Evolutionary conservation across 2,797 vertebrate species (phyloP), one percentile per base, ranked within the genome.

Genomic region (Babyrousa celebensis): DNA sequence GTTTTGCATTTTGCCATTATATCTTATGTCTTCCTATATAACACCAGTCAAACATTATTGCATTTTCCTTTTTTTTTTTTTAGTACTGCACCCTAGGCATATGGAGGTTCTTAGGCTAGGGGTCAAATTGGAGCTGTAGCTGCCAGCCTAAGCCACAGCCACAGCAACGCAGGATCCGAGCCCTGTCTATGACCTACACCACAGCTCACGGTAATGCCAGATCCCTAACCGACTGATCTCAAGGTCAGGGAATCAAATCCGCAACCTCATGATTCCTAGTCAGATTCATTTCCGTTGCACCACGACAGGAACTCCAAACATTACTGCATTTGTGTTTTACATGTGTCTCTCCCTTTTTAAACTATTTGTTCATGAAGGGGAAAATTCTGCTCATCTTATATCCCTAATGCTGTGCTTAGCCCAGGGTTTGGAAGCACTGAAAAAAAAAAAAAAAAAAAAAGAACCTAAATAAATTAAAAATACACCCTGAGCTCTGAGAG

Each of bases 321-420:
- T 88, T 23, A 87, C 32, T 68, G 25, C n/a, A n/a, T 80, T 93
- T 79, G 21, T 65, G 27, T 79, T 80, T 95, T 82, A 25, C 20
- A 10, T 17, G 8, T n/a, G 16, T 60, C 40, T 89, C 48, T 86
- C 10, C 21, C 23, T 60, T 63, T 18, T 77, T 80, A 77, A 27
- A 25, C 17, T 72, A 18, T 92, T 40, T 92, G 17, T 6, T 92
- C 58, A 75, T 83, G 63, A 43, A 17, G 78, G 29, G 68, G 93
- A 5, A 15, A 48, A 58, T 68, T 75, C 84, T 91, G 29, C 17
- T 93, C 27, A 78, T 91, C 48, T 54, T 68, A 62, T n/a, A 72
- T 71, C 40, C 11, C 56, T 93, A 18, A 4, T 48, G 15, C 48
- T 77, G 5, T 48, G 15, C 48, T 77, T 77, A 95, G 14, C 23